These are phyloP conservation scores for Lasiurus borealis DNA, from an alignment of 2,113 vertebrate genomes.

Conservation along the genomic window DNA sequence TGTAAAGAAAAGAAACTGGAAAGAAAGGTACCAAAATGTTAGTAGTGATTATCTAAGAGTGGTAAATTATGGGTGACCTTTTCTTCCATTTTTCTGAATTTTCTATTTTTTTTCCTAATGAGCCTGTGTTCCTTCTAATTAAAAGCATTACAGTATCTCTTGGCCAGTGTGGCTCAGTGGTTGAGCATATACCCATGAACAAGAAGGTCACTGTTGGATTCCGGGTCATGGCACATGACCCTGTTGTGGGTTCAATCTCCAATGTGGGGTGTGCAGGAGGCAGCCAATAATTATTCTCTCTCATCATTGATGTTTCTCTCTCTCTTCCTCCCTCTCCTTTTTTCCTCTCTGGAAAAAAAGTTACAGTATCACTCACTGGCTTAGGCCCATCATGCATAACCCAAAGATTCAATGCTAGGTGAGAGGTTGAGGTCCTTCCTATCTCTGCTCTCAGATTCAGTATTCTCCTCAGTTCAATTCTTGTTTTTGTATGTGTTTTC, in stretches of 20 bases:
- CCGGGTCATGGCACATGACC: too few relatives aligned
- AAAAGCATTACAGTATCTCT: background rate
- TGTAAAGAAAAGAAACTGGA: background rate
- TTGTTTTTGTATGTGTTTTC: background rate
- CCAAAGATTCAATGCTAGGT: background rate
- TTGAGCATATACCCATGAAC: too few relatives aligned
- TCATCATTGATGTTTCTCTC: too few relatives aligned
- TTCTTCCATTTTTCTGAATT: background rate
- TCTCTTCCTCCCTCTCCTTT: too few relatives aligned
- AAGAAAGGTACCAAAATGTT: background rate
- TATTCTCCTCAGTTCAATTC: background rate
- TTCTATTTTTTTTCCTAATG: background rate
- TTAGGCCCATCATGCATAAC: background rate
- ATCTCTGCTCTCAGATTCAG: background rate
- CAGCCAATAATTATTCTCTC: background rate
- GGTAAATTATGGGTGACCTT: background rate
- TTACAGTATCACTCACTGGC: background rate
- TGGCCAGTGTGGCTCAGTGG: too few relatives aligned
- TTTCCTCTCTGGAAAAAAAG: background rate
- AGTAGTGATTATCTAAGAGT: slow-evolving; percentile 8
- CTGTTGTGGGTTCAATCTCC: too few relatives aligned
- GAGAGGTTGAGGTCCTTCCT: background rate
- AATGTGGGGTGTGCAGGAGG: background rate
- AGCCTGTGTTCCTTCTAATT: background rate
- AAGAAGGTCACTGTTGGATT: too few relatives aligned